These are phyloP conservation scores for Pharmacophagus antenor DNA, from an alignment of 2,888 invertebrate species.

Conservation along the genomic window DNA sequence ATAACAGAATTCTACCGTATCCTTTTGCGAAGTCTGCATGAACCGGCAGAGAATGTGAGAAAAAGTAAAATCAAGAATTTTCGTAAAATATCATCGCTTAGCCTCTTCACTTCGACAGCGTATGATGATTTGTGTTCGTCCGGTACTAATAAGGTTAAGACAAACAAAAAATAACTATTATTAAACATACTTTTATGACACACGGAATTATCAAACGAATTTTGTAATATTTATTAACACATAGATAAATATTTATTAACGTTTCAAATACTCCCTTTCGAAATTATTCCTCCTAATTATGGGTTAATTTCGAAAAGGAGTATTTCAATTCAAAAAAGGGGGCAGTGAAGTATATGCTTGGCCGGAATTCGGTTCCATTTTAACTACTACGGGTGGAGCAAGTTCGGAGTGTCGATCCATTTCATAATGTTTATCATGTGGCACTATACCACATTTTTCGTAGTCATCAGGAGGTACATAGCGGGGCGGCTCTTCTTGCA, in stretches of 20 bases:
- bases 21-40: no score
- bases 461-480: conserved; percentile 82
- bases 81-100: no score
- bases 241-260: conserved; percentile 9
- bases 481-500: conserved; percentile 77
- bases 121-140: no score
- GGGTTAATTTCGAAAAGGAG: conserved; percentile 81
- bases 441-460: conserved; percentile 80
- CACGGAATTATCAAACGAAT: neutral
- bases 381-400: conserved; percentile 74
- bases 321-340: conserved; percentile 88
- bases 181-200: neutral
- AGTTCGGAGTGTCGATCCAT: conserved; percentile 69
- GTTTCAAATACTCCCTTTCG: conserved; percentile 73
- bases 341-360: conserved; percentile 86
- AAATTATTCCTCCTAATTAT: conserved; percentile 65
- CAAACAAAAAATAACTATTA: neutral
- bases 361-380: conserved; percentile 80
- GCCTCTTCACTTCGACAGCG: no score
- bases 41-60: no score
- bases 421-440: conserved; percentile 71
- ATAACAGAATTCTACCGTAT: no score
- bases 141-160: no score
- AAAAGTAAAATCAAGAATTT: no score
- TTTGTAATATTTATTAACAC: neutral